Evolutionary conservation across 2,888 invertebrate species (phyloP).

Genomic region (Molorchus minor): DNA sequence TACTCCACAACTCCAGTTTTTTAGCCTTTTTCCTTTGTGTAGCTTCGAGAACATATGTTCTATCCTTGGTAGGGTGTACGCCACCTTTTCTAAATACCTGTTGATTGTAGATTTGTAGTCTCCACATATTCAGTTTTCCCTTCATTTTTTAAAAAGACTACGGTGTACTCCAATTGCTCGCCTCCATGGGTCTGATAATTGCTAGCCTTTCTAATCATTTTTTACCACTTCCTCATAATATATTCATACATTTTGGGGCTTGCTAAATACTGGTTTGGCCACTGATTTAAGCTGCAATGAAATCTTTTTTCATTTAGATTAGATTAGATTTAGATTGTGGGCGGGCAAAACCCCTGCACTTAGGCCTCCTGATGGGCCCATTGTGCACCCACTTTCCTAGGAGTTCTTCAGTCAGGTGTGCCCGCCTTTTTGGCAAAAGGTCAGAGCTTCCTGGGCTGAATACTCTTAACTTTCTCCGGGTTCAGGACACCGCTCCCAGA

Average conservation of each 20-base stretch:
- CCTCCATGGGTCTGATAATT: slow-evolving; percentile 6
- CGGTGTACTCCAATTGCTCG: slow-evolving; percentile 8
- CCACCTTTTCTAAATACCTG: slow-evolving; percentile 6
- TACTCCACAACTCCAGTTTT: neutral
- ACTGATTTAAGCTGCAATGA: slow-evolving; percentile 20
- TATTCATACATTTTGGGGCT: slow-evolving; percentile 11
- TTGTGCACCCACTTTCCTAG: too few species aligned
- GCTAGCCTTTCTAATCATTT: neutral
- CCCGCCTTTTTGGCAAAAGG: too few species aligned
- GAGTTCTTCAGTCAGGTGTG: too few species aligned
- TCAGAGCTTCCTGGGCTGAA: too few species aligned
- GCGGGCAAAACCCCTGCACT: too few species aligned
- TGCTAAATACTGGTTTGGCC: slow-evolving; percentile 14
- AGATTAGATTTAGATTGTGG: too few species aligned
- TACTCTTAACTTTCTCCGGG: too few species aligned
- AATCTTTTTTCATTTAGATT: too few species aligned
- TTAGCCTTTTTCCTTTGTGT: slow-evolving; percentile 4
- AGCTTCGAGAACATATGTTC: slow-evolving; percentile 10
- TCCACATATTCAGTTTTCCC: neutral
- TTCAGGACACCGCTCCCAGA: too few species aligned
- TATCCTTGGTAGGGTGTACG: slow-evolving; percentile 7
- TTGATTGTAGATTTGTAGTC: slow-evolving; percentile 8
- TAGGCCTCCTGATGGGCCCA: too few species aligned
- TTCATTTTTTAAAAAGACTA: neutral
- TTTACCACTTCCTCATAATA: slow-evolving; percentile 13